phyloP scores from a whole-genome alignment of 2,113 vertebrate genomes.

The Aspidoscelis tigris region DNA sequence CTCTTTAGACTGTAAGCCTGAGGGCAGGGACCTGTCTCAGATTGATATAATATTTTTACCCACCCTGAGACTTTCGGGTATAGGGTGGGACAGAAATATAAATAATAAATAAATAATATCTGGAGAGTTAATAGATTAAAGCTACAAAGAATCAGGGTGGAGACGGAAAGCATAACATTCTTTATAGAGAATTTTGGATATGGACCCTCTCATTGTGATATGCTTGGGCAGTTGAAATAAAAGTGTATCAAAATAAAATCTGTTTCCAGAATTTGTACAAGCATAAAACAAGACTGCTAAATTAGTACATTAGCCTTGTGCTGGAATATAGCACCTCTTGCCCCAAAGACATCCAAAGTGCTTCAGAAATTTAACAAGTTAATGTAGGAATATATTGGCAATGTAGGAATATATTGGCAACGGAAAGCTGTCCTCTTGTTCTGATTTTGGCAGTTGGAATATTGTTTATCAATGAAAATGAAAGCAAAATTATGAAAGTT shows the following conservation, averaged over 20 bases:
- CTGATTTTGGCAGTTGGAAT: conserved; percentile 17
- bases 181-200: neutral
- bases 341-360: conserved; percentile 30
- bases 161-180: too few relatives aligned
- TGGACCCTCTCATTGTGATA: neutral
- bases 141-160: too few relatives aligned
- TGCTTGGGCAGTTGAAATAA: neutral
- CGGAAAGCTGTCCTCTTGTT: conserved; percentile 14
- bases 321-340: conserved; percentile 22
- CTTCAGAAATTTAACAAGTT: conserved; percentile 37
- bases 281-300: neutral
- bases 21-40: too few relatives aligned
- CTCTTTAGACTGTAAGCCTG: too few relatives aligned
- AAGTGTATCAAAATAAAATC: neutral
- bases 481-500: neutral
- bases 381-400: conserved; percentile 18
- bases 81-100: too few relatives aligned
- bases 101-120: too few relatives aligned
- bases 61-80: too few relatives aligned
- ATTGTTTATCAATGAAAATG: conserved; percentile 25
- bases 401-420: conserved; percentile 14
- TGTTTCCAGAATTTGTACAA: conserved; percentile 3
- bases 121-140: too few relatives aligned
- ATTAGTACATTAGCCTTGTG: neutral
- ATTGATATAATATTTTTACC: too few relatives aligned